Conservation (phyloP, 2,888 invertebrate species). For the Strigamia maritima region DNA sequence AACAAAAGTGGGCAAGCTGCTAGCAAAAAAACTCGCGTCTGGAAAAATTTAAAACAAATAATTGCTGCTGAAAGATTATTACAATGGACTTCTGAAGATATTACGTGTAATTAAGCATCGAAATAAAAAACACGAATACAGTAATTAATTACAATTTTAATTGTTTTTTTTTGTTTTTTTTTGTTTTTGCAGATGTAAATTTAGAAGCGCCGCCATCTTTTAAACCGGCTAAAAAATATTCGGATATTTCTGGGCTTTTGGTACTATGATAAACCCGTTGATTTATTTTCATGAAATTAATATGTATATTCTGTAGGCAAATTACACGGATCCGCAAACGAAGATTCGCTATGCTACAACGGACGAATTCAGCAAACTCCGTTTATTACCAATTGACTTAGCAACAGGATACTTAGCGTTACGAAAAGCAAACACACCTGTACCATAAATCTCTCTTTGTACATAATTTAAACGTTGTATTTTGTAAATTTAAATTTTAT, state of each 20-base stretch:
- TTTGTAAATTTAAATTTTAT: not conserved
- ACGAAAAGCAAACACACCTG: constrained; percentile 64
- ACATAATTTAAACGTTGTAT: no score
- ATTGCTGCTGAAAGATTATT: constrained; percentile 72
- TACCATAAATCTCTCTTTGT: constrained; percentile 44
- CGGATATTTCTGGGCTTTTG: constrained; percentile 82
- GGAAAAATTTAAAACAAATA: constrained; percentile 87
- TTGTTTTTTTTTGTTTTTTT: not conserved
- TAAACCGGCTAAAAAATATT: constrained; percentile 87
- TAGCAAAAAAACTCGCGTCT: constrained; percentile 70
- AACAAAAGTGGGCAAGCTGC: constrained; percentile 50
- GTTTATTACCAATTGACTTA: constrained; percentile 84
- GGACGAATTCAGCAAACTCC: constrained; percentile 82
- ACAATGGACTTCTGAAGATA: constrained; percentile 72
- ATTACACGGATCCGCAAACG: constrained; percentile 86
- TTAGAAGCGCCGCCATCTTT: constrained; percentile 90
- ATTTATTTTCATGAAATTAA: not conserved
- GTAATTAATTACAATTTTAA: not conserved
- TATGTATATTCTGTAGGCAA: constrained; percentile 57
- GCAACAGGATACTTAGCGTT: constrained; percentile 83
- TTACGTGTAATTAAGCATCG: constrained; percentile 62
- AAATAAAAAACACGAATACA: not conserved
- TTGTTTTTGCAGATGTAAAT: constrained; percentile 67
- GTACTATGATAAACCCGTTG: constrained; percentile 55
- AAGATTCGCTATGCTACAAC: constrained; percentile 78